Percentiles rank a stretch among this genome's conserved stretches.
phyloP scores from a whole-genome alignment of 1,140 invertebrate genomes.

The Calliphora vicina region DNA sequence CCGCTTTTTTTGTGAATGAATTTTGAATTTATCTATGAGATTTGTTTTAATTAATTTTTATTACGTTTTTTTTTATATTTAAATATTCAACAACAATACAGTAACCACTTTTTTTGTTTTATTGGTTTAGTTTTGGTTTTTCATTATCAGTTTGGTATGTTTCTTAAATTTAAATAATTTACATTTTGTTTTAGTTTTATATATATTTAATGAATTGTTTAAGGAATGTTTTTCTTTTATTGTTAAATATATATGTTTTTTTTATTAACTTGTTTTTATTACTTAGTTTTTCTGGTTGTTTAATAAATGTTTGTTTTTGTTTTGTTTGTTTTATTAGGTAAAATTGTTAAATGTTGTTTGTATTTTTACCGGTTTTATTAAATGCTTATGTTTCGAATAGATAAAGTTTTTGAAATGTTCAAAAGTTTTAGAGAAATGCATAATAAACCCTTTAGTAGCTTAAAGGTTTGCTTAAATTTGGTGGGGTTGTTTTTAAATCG shows the following conservation, averaged over 20 bases:
- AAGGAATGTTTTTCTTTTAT: conserved; percentile 17
- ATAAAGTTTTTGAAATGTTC: background rate
- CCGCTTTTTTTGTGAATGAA: background rate
- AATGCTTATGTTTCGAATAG: conserved; percentile 20
- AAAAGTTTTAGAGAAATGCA: conserved; percentile 25
- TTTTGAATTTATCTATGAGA: conserved; percentile 16
- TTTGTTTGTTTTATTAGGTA: background rate
- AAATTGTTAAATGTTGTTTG: background rate
- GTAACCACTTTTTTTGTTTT: conserved; percentile 25
- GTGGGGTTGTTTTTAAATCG: background rate
- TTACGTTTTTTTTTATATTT: background rate
- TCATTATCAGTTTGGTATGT: background rate
- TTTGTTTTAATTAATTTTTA: background rate
- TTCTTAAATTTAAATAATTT: conserved; percentile 1
- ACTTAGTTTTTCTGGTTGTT: background rate
- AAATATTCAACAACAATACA: conserved; percentile 1
- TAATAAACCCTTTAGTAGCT: background rate
- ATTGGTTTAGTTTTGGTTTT: background rate
- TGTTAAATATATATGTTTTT: background rate
- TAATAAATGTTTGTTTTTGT: background rate
- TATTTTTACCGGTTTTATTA: background rate
- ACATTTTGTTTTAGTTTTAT: background rate
- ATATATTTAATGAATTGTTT: background rate
- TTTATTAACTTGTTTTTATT: too few species aligned
- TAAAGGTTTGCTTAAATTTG: background rate